A percentile compares a stretch with the other conserved stretches of the same genome.
These are phyloP conservation scores for Eutolmus rufibarbis DNA, from an alignment of 2,888 invertebrate species.

Conservation along the genomic window DNA sequence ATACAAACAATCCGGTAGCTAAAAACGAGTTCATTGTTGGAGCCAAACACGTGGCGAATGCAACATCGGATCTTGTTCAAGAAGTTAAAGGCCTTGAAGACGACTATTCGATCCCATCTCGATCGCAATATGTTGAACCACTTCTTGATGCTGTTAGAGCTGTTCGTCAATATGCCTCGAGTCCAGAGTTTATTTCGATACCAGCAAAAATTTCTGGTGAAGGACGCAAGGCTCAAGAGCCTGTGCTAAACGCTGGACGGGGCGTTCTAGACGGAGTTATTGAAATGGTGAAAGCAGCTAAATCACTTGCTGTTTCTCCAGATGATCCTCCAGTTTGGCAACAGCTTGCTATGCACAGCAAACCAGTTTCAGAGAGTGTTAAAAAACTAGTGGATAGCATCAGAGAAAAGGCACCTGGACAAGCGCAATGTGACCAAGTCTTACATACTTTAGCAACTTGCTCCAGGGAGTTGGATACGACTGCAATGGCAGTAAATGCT, in stretches of 20 bases:
- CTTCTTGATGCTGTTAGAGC: constrained; percentile 90
- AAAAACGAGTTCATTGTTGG: constrained; percentile 97
- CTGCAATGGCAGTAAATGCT: constrained; percentile 86
- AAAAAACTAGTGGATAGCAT: constrained; percentile 92
- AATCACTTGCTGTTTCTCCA: constrained; percentile 85
- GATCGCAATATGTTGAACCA: constrained; percentile 81
- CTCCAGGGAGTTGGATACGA: constrained; percentile 84
- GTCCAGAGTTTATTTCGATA: constrained; percentile 90
- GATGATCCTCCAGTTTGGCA: constrained; percentile 96
- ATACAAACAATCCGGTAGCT: constrained; percentile 87
- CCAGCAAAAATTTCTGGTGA: constrained; percentile 90
- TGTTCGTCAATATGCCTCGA: constrained; percentile 90
- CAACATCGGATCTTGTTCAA: constrained; percentile 91
- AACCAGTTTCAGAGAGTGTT: constrained; percentile 95
- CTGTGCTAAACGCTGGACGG: constrained; percentile 83
- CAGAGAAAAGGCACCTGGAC: constrained; percentile 94
- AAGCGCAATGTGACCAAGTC: constrained; percentile 88
- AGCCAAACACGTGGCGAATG: constrained; percentile 96
- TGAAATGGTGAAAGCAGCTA: constrained; percentile 89
- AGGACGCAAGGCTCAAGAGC: constrained; percentile 84
- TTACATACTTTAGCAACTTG: constrained; percentile 78
- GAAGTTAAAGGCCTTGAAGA: constrained; percentile 91
- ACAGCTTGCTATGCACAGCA: constrained; percentile 89
- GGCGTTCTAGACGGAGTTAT: constrained; percentile 84
- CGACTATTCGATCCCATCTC: constrained; percentile 80